Conservation (phyloP, 2,113 vertebrate species). For the Sorex araneus region DNA sequence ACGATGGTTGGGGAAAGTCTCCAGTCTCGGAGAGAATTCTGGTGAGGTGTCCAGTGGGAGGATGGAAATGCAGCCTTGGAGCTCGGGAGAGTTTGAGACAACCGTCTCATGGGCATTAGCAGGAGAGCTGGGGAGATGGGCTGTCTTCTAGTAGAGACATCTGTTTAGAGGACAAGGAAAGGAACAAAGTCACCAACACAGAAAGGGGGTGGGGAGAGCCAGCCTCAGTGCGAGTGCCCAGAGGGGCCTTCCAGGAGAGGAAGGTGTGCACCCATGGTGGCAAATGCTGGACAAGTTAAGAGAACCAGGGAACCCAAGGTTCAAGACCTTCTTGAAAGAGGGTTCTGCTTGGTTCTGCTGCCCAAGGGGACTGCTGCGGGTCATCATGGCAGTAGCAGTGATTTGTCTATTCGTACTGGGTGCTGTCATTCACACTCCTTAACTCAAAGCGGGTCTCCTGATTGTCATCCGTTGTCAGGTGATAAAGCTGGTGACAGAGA, state of each 20-base stretch:
- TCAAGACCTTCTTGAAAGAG: background rate
- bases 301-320: background rate
- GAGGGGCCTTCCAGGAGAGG: too few relatives aligned
- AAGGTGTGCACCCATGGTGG: too few relatives aligned
- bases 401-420: too few relatives aligned
- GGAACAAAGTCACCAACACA: background rate
- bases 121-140: background rate
- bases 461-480: background rate
- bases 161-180: background rate
- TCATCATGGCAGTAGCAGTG: too few relatives aligned
- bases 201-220: background rate
- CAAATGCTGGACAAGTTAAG: too few relatives aligned
- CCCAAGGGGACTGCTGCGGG: background rate
- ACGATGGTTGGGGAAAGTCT: background rate
- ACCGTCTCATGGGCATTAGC: background rate
- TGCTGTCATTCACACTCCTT: too few relatives aligned
- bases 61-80: background rate
- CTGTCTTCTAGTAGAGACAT: background rate
- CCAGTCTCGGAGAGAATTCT: constrained; percentile 7
- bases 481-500: background rate
- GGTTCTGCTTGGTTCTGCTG: background rate
- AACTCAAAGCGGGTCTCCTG: too few relatives aligned
- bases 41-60: background rate
- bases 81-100: background rate
- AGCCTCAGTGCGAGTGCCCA: background rate